Evolutionary conservation across 1,140 invertebrate genomes (phyloP).

Genomic region (Aphelenchoides besseyi): DNA sequence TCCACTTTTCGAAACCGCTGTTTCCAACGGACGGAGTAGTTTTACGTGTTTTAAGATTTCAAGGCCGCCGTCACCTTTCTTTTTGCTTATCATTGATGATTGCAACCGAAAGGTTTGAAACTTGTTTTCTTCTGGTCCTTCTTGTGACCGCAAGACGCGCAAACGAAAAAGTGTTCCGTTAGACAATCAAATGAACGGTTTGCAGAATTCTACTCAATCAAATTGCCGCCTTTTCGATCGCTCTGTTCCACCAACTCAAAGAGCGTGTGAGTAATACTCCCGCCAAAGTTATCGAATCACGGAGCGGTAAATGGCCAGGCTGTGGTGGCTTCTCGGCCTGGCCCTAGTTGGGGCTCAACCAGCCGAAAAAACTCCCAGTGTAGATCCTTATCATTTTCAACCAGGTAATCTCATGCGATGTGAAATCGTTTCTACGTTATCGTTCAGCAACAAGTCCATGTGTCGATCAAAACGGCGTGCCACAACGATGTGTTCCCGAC

Average conservation of each 20-base stretch:
- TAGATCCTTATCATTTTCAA: slow-evolving; percentile 42
- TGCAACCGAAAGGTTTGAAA: not conserved
- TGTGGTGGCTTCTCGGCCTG: no score
- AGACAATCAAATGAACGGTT: no score
- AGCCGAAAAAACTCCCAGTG: slow-evolving; percentile 37
- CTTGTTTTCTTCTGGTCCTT: not conserved
- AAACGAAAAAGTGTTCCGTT: no score
- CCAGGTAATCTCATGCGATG: slow-evolving; percentile 32
- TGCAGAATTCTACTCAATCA: no score
- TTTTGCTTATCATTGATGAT: not conserved
- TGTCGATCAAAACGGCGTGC: slow-evolving; percentile 64
- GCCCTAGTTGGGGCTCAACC: slow-evolving; percentile 25
- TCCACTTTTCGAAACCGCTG: no score
- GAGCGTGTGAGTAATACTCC: no score
- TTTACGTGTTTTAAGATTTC: slow-evolving; percentile 6
- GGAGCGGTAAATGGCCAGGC: no score
- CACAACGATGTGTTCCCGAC: slow-evolving; percentile 86
- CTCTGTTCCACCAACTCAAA: no score
- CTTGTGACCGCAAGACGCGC: slow-evolving; percentile 9
- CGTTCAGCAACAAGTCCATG: slow-evolving; percentile 62
- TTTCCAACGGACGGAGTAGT: no score
- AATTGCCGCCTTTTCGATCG: not conserved
- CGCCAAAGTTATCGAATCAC: no score
- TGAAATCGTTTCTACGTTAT: slow-evolving; percentile 33
- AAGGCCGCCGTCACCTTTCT: not conserved